Evolutionary conservation across 1,140 invertebrate genomes (phyloP), one percentile per base, ranked within the genome.

Genomic region (Whitmania pigra): DNA sequence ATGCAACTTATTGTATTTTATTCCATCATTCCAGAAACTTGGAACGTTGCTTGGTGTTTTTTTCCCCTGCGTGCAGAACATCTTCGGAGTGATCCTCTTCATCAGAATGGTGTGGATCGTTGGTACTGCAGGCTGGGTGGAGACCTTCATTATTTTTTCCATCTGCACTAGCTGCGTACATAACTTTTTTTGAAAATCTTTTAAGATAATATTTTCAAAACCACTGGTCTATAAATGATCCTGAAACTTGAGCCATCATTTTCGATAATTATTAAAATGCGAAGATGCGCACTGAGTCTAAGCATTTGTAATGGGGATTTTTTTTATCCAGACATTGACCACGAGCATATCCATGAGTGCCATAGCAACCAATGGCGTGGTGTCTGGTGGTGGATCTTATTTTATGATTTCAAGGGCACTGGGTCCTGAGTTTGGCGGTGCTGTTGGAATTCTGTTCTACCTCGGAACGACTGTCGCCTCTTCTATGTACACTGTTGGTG

Each of bases 101-200:
- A 97, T 99, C 83, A 92, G 96, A 81, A 86, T 99, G 79, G 93
- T 94, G 49, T 99, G 96, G 96, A 94, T 99, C 71, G 93, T 99
- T 55, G 96, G 96, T 53, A 97, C 93, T 36, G 94, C 96, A 73
- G 96, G 96, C 67, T 90, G 90, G 69, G 82, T 97, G 73, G 89
- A 92, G 80, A 90, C 91, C 74, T 97, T 98, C 82, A 85, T 94
- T 73, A 95, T 99, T 79, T 94, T 99, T 25, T 86, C 97, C 67
- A 88, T 89, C 75, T 98, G 95, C 83, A 98, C 94, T 84, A 92
- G 69, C 53, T 71, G 69, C 53, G 69, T 71, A 25, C 25, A 49
- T 71, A 25, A 9, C 15, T 53, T 54, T 36, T 69, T 49, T 49
- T 5, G 13, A 49, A 15, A 49, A 49, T 15, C 43, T 15, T 15